Evolutionary conservation across 2,113 vertebrate genomes (phyloP).

Genomic region (Ahaetulla prasina): DNA sequence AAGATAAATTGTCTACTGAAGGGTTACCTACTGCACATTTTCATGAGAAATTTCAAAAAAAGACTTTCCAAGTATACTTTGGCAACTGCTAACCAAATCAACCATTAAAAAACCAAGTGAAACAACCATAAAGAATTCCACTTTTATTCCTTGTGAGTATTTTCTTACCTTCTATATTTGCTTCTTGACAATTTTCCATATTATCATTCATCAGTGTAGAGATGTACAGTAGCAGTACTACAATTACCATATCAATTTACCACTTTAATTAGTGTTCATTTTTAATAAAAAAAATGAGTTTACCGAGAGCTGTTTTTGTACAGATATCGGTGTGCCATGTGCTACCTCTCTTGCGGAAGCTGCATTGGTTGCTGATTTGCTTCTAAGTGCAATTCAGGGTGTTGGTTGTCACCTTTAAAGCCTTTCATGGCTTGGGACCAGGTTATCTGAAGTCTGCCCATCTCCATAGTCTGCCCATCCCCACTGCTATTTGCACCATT

Average conservation of each 20-base stretch:
- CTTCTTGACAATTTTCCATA: conserved; percentile 59
- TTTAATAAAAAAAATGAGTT: conserved; percentile 38
- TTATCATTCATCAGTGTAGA: conserved; percentile 50
- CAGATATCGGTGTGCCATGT: no score
- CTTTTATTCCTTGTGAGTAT: conserved; percentile 43
- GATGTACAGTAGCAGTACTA: conserved; percentile 49
- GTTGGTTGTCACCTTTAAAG: no score
- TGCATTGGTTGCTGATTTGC: no score
- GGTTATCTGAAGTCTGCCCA: background rate
- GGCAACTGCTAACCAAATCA: conserved; percentile 39
- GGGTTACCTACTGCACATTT: conserved; percentile 10
- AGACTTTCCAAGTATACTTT: conserved; percentile 30
- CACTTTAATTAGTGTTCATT: conserved; percentile 45
- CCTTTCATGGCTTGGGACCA: no score
- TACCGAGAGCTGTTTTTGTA: background rate
- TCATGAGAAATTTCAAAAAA: conserved; percentile 9
- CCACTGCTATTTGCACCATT: background rate
- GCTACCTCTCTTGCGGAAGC: no score
- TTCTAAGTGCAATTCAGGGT: no score
- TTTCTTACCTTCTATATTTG: conserved; percentile 47
- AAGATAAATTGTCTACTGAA: background rate
- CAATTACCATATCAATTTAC: conserved; percentile 38
- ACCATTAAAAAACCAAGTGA: conserved; percentile 46
- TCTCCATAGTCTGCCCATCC: background rate
- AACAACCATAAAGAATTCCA: conserved; percentile 33